phyloP scores from a whole-genome alignment of 1,140 invertebrate species.

The Anoplolepis gracilipes region DNA sequence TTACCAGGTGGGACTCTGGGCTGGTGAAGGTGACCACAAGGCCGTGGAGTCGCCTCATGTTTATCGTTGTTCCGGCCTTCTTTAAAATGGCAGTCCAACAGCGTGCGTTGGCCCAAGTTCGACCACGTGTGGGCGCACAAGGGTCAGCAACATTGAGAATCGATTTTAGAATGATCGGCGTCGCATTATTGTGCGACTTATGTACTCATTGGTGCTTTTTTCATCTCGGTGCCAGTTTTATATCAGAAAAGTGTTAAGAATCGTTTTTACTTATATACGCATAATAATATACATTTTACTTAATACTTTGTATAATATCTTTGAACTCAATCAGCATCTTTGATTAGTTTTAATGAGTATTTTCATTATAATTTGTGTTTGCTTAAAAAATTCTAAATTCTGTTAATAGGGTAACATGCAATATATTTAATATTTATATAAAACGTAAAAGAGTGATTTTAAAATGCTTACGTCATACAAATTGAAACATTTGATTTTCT shows the following conservation, averaged over 20 bases:
- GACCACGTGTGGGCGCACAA: constrained; percentile 65
- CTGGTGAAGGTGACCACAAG: constrained; percentile 90
- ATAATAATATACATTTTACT: neutral
- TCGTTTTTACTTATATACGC: neutral
- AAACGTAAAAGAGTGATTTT: neutral
- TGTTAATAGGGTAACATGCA: neutral
- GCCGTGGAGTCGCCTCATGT: constrained; percentile 84
- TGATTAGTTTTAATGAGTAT: neutral
- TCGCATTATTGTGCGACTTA: constrained; percentile 32
- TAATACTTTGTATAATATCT: neutral
- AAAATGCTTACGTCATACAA: neutral
- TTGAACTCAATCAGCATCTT: neutral
- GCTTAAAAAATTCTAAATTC: neutral
- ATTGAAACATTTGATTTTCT: neutral
- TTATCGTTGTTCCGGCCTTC: constrained; percentile 80
- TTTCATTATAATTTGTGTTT: neutral
- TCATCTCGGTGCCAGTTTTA: constrained; percentile 17
- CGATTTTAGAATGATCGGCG: constrained; percentile 67
- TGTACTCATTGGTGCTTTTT: constrained; percentile 45
- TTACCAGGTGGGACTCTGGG: constrained; percentile 89
- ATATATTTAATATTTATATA: neutral
- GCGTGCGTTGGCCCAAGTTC: constrained; percentile 70
- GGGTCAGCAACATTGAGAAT: constrained; percentile 73
- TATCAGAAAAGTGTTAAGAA: constrained; percentile 20
- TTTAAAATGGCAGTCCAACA: constrained; percentile 70